Base-by-base conservation (phyloP, 2,888 invertebrate genomes). In the Chorisops tibialis region DNA sequence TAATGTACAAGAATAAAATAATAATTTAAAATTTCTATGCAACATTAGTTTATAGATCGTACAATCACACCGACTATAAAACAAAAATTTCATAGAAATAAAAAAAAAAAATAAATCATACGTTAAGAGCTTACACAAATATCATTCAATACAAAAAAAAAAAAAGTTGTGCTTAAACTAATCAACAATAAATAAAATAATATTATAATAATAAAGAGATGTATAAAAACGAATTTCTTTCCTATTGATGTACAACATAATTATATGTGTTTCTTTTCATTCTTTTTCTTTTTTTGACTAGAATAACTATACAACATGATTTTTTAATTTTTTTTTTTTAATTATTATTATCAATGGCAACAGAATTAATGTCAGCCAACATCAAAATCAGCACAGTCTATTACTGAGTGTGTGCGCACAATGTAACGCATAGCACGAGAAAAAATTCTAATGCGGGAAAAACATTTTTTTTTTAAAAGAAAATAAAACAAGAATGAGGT, bases 121-220 rank as follows among this genome's bases (percentile, higher is more conserved):
- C 3, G 18, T 48, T 21, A 11, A 11, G n/a, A 12, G 12, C 5
- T 14, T n/a, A 12, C 22, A 21, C n/a, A n/a, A 14, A 35, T 49
- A 21, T 24, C 37, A 16, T 35, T 50, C 21, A 16, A n/a, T 19
- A 21, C 47, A 5, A 19, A 16, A 47, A 18, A 52, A 39, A 51
- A 30, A 30, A 35, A 19, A 9, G 4, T 52, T 52, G 2, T 22
- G 30, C 59, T 60, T 61, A 59, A 61, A 63, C 43, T 61, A 63
- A 63, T 54, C 60, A 63, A 61, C 60, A 63, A 63, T 60, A 61
- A 63, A 50, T 60, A 61, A 60, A 63, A 41, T 58, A 56, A 58
- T 38, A 61, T 19, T 52, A 64, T 58, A 58, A 30, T 51, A 30
- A 39, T 41, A 50, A 7, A 60, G 49, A 48, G 38, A 39, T 60